A percentile compares a stretch with the other conserved stretches of the same genome.
These are phyloP conservation scores for Dendronephthya gigantea DNA, from an alignment of 64 coral and sea anemone species.

Conservation along the genomic window DNA sequence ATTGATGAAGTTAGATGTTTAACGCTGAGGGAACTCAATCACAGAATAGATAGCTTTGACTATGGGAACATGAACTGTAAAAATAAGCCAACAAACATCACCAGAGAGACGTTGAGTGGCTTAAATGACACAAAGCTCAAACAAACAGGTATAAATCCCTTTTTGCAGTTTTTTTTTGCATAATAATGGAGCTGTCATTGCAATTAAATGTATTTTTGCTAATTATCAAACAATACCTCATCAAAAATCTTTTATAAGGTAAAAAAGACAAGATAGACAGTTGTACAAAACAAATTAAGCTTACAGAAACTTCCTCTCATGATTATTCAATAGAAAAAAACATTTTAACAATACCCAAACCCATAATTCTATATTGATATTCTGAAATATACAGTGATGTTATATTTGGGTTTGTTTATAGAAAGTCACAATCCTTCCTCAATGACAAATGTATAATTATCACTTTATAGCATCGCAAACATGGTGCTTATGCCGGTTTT, in stretches of 20 bases:
- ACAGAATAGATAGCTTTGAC: constrained; percentile 25
- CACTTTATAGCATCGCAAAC: constrained; percentile 36
- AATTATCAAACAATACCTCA: too few species aligned
- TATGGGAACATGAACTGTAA: constrained; percentile 35
- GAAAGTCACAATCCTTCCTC: too few species aligned
- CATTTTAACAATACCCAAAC: background rate
- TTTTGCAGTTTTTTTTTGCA: background rate
- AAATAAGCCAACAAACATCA: constrained; percentile 39
- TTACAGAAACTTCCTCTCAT: too few species aligned
- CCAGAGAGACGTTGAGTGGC: constrained; percentile 31
- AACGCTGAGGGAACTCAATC: constrained; percentile 36
- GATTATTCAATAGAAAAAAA: too few species aligned
- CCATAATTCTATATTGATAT: too few species aligned
- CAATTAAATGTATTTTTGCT: background rate
- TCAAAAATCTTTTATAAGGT: too few species aligned
- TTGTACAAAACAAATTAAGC: too few species aligned
- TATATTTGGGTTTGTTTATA: too few species aligned
- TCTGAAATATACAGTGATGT: too few species aligned
- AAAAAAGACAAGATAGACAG: too few species aligned
- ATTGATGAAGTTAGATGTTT: constrained; percentile 21
- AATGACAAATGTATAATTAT: background rate
- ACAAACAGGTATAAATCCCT: constrained; percentile 30
- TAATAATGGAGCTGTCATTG: too few species aligned
- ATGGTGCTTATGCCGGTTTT: constrained; percentile 37
- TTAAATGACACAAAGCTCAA: constrained; percentile 35